A percentile compares a stretch with the other conserved stretches of the same genome.
phyloP scores from a whole-genome alignment of 2,888 invertebrate species.

The Thalpophila matura region DNA sequence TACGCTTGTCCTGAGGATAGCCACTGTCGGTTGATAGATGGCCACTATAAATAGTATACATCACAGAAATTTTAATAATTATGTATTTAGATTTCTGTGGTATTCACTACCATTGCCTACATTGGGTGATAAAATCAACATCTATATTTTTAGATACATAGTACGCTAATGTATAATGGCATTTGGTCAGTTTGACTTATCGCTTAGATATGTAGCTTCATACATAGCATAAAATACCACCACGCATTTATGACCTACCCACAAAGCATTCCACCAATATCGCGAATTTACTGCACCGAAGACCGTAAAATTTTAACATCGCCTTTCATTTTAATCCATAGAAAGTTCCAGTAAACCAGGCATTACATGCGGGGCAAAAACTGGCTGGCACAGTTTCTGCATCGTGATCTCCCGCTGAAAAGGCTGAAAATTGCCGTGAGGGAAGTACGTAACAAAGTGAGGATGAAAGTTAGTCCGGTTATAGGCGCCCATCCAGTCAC shows the following conservation, averaged over 20 bases:
- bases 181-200: not conserved
- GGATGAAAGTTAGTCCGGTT: slow-evolving; percentile 86
- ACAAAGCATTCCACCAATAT: slow-evolving; percentile 20
- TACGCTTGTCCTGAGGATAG: too few relatives aligned
- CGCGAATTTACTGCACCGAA: slow-evolving; percentile 14
- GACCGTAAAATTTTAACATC: slow-evolving; percentile 33
- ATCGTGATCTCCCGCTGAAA: slow-evolving; percentile 73
- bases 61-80: too few relatives aligned
- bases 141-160: not conserved
- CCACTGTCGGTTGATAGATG: too few relatives aligned
- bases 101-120: too few relatives aligned
- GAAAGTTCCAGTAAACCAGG: slow-evolving; percentile 42
- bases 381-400: slow-evolving; percentile 67
- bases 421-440: slow-evolving; percentile 77
- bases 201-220: not conserved
- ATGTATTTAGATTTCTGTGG: too few relatives aligned
- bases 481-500: slow-evolving; percentile 79
- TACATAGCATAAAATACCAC: too few relatives aligned
- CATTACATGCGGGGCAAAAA: slow-evolving; percentile 38
- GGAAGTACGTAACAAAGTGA: slow-evolving; percentile 84
- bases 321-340: slow-evolving; percentile 23
- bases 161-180: not conserved
- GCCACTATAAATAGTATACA: too few relatives aligned
- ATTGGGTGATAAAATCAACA: not conserved
- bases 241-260: slow-evolving; percentile 11